These are phyloP conservation scores for Antechinus stuartii DNA, from an alignment of 2,113 vertebrate species.

Conservation along the genomic window DNA sequence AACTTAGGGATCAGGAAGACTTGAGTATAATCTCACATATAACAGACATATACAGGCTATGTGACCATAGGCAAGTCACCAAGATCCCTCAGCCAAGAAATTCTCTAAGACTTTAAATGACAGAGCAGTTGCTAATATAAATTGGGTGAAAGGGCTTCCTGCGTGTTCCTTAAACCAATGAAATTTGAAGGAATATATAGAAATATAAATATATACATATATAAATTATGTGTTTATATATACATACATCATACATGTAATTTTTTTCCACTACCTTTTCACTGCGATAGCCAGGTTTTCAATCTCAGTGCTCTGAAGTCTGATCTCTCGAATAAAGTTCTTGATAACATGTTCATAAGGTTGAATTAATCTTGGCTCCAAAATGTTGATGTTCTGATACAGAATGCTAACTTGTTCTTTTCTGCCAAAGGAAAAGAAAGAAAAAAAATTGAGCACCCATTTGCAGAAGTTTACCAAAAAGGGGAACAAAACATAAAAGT, in stretches of 20 bases:
- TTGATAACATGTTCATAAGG: constrained; percentile 93
- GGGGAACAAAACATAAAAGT: not conserved
- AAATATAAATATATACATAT: not conserved
- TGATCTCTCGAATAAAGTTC: constrained; percentile 94
- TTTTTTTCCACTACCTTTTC: constrained; percentile 88
- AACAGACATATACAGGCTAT: not conserved
- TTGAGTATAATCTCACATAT: not conserved
- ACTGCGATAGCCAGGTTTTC: constrained; percentile 94
- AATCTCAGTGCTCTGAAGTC: constrained; percentile 94
- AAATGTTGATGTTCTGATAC: constrained; percentile 95
- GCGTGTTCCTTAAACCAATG: not conserved
- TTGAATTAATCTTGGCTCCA: constrained; percentile 92
- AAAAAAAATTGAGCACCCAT: constrained; percentile 15
- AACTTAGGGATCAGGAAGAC: not conserved
- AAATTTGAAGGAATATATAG: not conserved
- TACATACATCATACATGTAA: not conserved
- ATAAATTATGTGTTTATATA: not conserved
- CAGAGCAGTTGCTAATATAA: not conserved
- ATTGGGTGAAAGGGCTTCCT: not conserved
- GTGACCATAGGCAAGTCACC: not conserved
- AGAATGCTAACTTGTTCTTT: constrained; percentile 91
- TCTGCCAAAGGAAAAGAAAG: constrained; percentile 80
- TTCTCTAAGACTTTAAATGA: not conserved
- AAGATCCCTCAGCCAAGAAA: not conserved
- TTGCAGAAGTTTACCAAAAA: not conserved